Conservation (phyloP, 2,888 invertebrate species). For the Cryptocephalus primarius region DNA sequence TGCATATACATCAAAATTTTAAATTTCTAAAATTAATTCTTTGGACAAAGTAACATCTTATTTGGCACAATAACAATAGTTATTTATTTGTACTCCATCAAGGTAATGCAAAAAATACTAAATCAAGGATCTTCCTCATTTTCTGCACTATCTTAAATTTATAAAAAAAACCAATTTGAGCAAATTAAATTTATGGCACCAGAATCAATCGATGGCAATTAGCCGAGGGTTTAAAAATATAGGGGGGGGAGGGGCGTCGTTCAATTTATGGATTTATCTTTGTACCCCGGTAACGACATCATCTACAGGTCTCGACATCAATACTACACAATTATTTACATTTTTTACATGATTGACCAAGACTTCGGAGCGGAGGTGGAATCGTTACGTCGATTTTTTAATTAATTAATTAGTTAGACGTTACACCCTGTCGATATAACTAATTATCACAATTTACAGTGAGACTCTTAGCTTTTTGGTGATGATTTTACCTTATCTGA, state of each 20-base stretch:
- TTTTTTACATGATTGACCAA: slow-evolving; percentile 1
- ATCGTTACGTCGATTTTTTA: too few species aligned
- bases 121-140: slow-evolving; percentile 1
- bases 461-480: too few species aligned
- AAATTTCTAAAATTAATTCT: slow-evolving; percentile 20
- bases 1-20: background rate
- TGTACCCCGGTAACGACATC: background rate
- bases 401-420: too few species aligned
- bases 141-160: slow-evolving; percentile 14
- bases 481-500: too few species aligned
- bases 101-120: slow-evolving; percentile 10
- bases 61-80: slow-evolving; percentile 20
- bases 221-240: too few species aligned
- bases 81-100: slow-evolving; percentile 12
- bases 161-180: slow-evolving; percentile 13
- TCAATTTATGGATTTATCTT: too few species aligned
- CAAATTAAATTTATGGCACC: slow-evolving; percentile 14
- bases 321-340: slow-evolving; percentile 6
- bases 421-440: too few species aligned
- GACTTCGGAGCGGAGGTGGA: background rate
- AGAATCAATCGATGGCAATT: background rate
- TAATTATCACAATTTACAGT: too few species aligned
- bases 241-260: too few species aligned
- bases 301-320: slow-evolving; percentile 13
- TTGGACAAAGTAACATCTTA: slow-evolving; percentile 17